Conservation (phyloP, 2,113 vertebrate genomes). For the Ciconia stormi region DNA sequence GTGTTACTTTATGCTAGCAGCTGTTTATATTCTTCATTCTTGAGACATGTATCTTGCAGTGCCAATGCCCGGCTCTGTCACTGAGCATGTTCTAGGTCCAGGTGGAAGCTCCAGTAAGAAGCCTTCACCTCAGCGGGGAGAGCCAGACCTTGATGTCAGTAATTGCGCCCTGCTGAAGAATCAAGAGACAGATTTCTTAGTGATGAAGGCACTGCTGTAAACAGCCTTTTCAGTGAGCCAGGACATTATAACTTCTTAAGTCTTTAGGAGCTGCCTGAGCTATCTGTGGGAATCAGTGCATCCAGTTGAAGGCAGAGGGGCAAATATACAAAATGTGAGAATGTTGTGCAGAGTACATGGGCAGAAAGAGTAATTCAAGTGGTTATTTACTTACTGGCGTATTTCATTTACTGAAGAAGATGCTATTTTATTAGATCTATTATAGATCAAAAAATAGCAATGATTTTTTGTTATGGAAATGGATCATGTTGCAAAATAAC, state of each 20-base stretch:
- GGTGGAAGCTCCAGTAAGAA: not conserved
- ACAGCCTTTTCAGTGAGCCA: not conserved
- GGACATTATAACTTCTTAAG: not conserved
- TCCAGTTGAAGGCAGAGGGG: not conserved
- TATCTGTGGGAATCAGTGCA: not conserved
- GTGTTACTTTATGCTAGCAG: not conserved
- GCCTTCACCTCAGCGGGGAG: not conserved
- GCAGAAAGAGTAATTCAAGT: not conserved
- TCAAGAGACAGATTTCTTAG: not conserved
- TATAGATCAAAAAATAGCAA: not conserved
- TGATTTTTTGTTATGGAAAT: not conserved
- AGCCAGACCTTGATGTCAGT: not conserved
- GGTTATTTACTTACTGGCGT: not conserved
- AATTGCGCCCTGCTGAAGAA: not conserved
- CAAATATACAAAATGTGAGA: not conserved
- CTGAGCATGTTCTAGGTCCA: not conserved
- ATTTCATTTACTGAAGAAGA: not conserved
- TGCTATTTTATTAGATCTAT: not conserved
- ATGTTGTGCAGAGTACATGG: not conserved
- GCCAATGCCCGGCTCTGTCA: not conserved
- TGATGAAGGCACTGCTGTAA: not conserved
- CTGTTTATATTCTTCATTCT: constrained; percentile 5
- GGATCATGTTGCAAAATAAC: not conserved
- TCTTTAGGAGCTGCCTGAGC: not conserved
- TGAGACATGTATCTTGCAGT: not conserved